Percentiles rank a stretch among this genome's conserved stretches.
phyloP scores from a whole-genome alignment of 2,888 invertebrate species.

The Alsophila aescularia region DNA sequence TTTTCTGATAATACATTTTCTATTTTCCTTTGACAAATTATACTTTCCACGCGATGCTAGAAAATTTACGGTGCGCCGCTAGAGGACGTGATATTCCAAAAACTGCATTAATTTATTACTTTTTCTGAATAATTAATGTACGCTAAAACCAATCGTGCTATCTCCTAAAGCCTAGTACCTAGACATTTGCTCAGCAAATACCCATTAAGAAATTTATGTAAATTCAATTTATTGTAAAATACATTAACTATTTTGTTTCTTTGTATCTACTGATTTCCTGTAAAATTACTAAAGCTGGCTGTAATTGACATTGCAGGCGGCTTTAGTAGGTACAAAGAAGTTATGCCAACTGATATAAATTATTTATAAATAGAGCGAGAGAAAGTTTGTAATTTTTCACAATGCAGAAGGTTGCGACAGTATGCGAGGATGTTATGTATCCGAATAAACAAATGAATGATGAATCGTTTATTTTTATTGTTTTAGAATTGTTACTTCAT shows the following conservation, averaged over 20 bases:
- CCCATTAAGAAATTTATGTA: not conserved
- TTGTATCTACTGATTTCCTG: constrained; percentile 24
- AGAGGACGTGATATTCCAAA: constrained; percentile 7
- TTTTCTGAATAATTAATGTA: not conserved
- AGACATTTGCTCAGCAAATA: constrained; percentile 8
- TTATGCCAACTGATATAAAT: constrained; percentile 38
- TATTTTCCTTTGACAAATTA: not conserved
- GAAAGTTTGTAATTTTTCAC: constrained; percentile 72
- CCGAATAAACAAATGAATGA: constrained; percentile 66
- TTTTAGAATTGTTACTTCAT: constrained; percentile 10
- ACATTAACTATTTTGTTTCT: constrained; percentile 9
- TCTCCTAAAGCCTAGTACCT: not conserved
- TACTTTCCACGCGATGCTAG: not conserved
- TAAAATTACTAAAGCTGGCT: constrained; percentile 34
- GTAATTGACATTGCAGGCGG: constrained; percentile 19
- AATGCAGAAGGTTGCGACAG: constrained; percentile 53
- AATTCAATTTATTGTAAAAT: constrained; percentile 10
- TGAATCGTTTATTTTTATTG: constrained; percentile 33
- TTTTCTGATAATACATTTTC: too few relatives aligned
- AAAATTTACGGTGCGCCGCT: not conserved
- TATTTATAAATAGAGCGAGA: constrained; percentile 47
- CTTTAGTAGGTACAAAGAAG: constrained; percentile 41
- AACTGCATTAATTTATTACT: constrained; percentile 20
- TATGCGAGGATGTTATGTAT: constrained; percentile 66
- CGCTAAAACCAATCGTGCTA: not conserved